Evolutionary conservation across 2,113 vertebrate species (phyloP).

Genomic region (Pseudopodoces humilis): DNA sequence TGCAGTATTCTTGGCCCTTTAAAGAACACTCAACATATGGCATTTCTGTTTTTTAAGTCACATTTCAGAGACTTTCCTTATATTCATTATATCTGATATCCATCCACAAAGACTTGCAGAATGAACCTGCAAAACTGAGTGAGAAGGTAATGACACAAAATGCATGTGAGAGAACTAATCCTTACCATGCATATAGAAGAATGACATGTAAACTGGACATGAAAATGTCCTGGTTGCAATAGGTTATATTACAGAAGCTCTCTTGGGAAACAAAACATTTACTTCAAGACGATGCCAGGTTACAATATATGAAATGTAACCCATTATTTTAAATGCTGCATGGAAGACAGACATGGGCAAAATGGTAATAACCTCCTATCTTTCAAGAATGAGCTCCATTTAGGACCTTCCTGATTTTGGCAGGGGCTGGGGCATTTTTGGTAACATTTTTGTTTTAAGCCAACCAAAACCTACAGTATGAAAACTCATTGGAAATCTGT

Average conservation of each 20-base stretch:
- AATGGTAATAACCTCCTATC: not conserved
- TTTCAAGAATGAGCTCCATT: not conserved
- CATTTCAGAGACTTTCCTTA: not conserved
- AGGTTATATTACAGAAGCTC: not conserved
- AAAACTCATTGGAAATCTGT: not conserved
- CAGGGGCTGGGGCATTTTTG: not conserved
- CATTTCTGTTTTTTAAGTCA: not conserved
- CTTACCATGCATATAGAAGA: not conserved
- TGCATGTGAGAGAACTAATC: not conserved
- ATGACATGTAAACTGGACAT: not conserved
- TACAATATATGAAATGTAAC: not conserved
- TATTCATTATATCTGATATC: not conserved
- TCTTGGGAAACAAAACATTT: not conserved
- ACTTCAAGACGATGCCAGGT: not conserved
- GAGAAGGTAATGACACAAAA: not conserved
- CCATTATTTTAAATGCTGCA: not conserved
- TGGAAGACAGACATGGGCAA: not conserved
- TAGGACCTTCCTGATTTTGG: not conserved
- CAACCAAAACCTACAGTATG: not conserved
- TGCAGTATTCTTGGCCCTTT: not conserved
- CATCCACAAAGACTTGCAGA: not conserved
- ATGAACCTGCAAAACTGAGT: not conserved
- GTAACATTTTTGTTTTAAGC: not conserved
- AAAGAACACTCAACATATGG: constrained; percentile 4
- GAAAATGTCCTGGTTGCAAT: not conserved